These are phyloP conservation scores for Euwallacea similis DNA, from an alignment of 1,140 invertebrate genomes.

Conservation along the genomic window DNA sequence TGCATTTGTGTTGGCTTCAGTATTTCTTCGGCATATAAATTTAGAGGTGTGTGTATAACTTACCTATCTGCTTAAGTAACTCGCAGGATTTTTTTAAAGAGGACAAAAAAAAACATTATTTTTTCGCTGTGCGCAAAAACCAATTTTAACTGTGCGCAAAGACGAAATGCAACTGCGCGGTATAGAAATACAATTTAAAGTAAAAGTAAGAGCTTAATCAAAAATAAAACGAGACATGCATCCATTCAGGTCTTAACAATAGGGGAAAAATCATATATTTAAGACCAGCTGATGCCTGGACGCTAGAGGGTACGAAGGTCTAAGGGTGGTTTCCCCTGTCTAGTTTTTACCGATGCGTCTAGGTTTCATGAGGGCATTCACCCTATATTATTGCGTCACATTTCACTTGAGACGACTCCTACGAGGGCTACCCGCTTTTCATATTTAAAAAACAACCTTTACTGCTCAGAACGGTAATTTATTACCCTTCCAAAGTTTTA, in stretches of 20 bases:
- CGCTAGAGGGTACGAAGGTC: not conserved
- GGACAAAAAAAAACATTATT: no score
- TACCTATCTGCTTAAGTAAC: no score
- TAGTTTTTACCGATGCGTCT: not conserved
- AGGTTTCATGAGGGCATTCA: not conserved
- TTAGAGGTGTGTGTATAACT: no score
- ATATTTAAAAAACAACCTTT: conserved; percentile 16
- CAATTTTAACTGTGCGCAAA: no score
- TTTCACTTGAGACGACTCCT: not conserved
- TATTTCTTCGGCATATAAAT: no score
- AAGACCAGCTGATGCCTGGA: not conserved
- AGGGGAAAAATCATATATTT: not conserved
- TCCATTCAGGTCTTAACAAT: not conserved
- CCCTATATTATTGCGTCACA: not conserved
- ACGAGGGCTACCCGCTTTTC: not conserved
- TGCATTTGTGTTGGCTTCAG: no score
- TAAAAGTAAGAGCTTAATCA: not conserved
- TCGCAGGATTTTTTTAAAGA: no score
- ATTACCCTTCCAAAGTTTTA: no score
- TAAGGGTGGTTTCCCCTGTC: conserved; percentile 3
- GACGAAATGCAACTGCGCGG: no score
- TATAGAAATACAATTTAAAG: no score
- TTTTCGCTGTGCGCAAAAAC: no score
- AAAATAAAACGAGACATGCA: not conserved
- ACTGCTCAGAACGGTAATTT: not conserved